phyloP scores from a whole-genome alignment of 2,797 vertebrate genomes.

The Trichosurus vulpecula region DNA sequence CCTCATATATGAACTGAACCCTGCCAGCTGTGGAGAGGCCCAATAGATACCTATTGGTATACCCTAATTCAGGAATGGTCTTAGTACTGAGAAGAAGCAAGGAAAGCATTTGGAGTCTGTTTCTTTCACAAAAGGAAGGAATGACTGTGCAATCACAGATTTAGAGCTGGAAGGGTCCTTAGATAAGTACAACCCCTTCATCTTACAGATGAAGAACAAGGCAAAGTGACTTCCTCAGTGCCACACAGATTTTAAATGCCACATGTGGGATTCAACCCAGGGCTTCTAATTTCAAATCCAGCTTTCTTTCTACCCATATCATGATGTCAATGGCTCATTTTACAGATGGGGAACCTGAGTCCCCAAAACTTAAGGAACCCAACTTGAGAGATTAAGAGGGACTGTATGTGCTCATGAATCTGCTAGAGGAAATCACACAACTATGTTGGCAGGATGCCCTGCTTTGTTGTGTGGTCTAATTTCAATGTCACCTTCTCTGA shows the following conservation, averaged over 20 bases:
- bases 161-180: background rate
- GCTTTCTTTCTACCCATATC: background rate
- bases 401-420: too few relatives aligned
- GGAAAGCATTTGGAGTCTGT: background rate
- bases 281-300: background rate
- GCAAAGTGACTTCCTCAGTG: background rate
- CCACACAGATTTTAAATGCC: background rate
- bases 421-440: too few relatives aligned
- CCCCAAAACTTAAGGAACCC: too few relatives aligned
- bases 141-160: background rate
- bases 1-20: background rate
- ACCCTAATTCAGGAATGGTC: background rate
- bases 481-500: too few relatives aligned
- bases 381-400: too few relatives aligned
- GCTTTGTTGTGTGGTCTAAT: too few relatives aligned
- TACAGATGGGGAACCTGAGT: background rate
- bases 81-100: background rate
- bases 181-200: background rate
- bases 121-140: background rate
- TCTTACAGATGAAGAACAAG: background rate
- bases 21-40: background rate
- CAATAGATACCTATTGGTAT: background rate
- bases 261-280: background rate
- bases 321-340: background rate
- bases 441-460: too few relatives aligned